These are phyloP conservation scores for Oreochromis niloticus DNA, from an alignment of 2,113 vertebrate species.

Conservation along the genomic window DNA sequence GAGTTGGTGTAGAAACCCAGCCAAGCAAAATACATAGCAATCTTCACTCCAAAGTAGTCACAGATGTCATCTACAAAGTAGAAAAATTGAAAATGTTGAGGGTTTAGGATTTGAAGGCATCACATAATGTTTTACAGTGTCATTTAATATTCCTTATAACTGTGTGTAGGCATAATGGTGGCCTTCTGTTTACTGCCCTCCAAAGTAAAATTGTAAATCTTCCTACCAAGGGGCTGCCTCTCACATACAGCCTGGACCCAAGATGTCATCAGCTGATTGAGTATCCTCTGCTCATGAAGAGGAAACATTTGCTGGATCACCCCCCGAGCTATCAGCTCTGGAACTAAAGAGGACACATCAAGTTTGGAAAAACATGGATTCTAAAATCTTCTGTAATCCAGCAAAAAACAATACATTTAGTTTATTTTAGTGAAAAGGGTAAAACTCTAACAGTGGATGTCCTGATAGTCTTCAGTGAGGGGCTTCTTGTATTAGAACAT, in stretches of 20 bases:
- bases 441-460: not conserved
- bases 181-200: not conserved
- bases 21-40: constrained; percentile 98
- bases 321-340: constrained; percentile 84
- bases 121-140: not conserved
- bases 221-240: constrained; percentile 86
- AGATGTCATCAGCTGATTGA: constrained; percentile 91
- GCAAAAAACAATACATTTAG: not conserved
- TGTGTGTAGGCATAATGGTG: not conserved
- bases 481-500: not conserved
- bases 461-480: not conserved
- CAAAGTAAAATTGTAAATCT: not conserved
- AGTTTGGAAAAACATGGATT: not conserved
- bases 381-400: not conserved
- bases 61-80: constrained; percentile 86
- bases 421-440: not conserved
- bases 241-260: constrained; percentile 96
- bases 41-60: constrained; percentile 97
- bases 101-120: not conserved
- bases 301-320: constrained; percentile 95
- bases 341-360: constrained; percentile 71
- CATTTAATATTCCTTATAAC: not conserved
- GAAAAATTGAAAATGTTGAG: not conserved
- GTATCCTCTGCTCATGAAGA: constrained; percentile 91
- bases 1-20: constrained; percentile 95